Evolutionary conservation across 64 coral and sea anemone genomes (phyloP).

Genomic region (Acropora tenuis): DNA sequence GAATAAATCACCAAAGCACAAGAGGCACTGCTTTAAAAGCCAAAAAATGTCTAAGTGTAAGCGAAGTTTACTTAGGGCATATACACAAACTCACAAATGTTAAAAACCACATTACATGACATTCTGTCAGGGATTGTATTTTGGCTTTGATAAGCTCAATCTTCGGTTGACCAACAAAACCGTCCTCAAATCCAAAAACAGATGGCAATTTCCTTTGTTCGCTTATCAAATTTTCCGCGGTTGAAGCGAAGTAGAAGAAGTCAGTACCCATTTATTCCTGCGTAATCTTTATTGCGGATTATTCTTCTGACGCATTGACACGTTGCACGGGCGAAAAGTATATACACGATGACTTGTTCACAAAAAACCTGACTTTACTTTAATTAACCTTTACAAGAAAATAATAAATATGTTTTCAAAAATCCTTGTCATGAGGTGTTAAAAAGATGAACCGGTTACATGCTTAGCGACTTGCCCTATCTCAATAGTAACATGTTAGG

Average conservation of each 20-base stretch:
- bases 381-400: not conserved
- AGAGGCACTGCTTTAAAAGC: not conserved
- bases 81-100: not conserved
- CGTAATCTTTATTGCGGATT: conserved; percentile 13
- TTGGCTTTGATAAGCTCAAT: not conserved
- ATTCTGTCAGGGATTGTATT: not conserved
- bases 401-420: too few species aligned
- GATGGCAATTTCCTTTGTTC: not conserved
- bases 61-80: not conserved
- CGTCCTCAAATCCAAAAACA: not conserved
- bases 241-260: not conserved
- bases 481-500: not conserved
- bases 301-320: not conserved
- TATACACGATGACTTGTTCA: conserved; percentile 13
- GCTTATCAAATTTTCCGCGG: not conserved
- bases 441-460: too few species aligned
- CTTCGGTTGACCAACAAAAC: not conserved
- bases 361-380: not conserved
- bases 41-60: too few species aligned
- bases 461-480: not conserved
- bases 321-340: conserved; percentile 23
- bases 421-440: too few species aligned
- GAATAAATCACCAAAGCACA: not conserved
- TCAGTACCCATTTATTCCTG: not conserved
- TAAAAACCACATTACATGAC: not conserved